Evolutionary conservation across 2,888 invertebrate species (phyloP).

Genomic region (Amphipyra tragopoginis): DNA sequence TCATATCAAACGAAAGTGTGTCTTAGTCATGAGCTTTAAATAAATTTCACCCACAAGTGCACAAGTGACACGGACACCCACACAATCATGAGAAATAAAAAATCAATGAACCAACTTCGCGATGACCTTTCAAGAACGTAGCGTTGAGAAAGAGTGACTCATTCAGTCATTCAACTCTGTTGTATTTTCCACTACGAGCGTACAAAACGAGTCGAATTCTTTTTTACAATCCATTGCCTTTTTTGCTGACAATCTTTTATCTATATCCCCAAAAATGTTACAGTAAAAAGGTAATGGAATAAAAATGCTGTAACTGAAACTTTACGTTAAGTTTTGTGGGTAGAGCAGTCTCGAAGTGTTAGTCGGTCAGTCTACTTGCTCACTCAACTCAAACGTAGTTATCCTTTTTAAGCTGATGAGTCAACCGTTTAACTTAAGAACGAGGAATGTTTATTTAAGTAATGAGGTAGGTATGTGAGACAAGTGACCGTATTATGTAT

Average conservation of each 20-base stretch:
- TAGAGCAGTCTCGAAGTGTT: conserved; percentile 37
- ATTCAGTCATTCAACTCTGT: conserved; percentile 82
- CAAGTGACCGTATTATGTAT: conserved; percentile 52
- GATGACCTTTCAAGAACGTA: conserved; percentile 82
- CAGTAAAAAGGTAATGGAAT: conserved; percentile 35
- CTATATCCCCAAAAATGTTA: neutral
- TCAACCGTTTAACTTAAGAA: conserved; percentile 66
- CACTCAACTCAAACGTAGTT: conserved; percentile 62
- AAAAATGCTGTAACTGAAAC: conserved; percentile 1
- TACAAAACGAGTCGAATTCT: conserved; percentile 27
- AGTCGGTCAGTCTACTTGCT: conserved; percentile 80
- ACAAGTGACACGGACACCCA: conserved; percentile 52
- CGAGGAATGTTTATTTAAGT: conserved; percentile 66
- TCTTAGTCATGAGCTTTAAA: conserved; percentile 61
- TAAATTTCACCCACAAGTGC: conserved; percentile 60
- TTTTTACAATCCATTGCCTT: conserved; percentile 51
- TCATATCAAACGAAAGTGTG: conserved; percentile 55
- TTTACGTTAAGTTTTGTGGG: conserved; percentile 6
- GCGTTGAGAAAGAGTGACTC: conserved; percentile 80
- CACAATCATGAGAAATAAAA: conserved; percentile 59
- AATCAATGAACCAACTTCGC: conserved; percentile 69
- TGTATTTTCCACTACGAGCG: conserved; percentile 31
- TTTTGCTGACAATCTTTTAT: conserved; percentile 58
- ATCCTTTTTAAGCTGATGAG: conserved; percentile 82
- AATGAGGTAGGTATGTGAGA: conserved; percentile 60